Evolutionary conservation across 2,888 invertebrate genomes (phyloP), one percentile per base, ranked within the genome.

Genomic region (Bugulina stolonifera): DNA sequence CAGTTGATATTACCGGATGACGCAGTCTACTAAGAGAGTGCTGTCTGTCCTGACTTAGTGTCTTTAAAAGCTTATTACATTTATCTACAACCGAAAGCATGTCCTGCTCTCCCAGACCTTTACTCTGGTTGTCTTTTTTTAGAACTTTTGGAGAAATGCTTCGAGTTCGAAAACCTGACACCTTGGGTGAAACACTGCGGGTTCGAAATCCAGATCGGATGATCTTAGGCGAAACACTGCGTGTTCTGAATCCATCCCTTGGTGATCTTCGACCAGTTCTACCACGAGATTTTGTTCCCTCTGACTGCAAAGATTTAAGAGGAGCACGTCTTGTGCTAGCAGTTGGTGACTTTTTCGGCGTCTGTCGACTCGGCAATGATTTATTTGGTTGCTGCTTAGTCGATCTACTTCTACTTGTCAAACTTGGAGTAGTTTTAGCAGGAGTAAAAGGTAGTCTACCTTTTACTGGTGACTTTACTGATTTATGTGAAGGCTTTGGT

Each of bases 241-340:
- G 64, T 29, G 64, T 64, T 64, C 64, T 64, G n/a, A 32, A 64
- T 25, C 64, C 64, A 29, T 64, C 64, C 32, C n/a, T 64, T 32
- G 34, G 18, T 14, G 5, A 18, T 14, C 25, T 10, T 32, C 32
- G 25, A 3, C 25, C 27, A 2, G 32, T 14, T 2, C 64, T 2
- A 29, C 64, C 64, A 29, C 64, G 25, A 14, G 5, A 18, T 18
- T 43, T 43, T 43, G 5, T 43, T 10, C 18, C 18, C 10, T 43
- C 43, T 43, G 43, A 5, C 18, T 43, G 43, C 43, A 10, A 18
- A 10, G 43, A 5, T n/a, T n/a, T n/a, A n/a, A n/a, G n/a, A 43
- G 43, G 43, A 18, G 10, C 18, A 10, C 18, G 43, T 43, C 43
- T 5, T 18, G 18, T 10, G 10, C 18, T 5, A 43, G 10, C 18